phyloP scores from a whole-genome alignment of 2,888 invertebrate species.

The Willowsia nigromaculata region DNA sequence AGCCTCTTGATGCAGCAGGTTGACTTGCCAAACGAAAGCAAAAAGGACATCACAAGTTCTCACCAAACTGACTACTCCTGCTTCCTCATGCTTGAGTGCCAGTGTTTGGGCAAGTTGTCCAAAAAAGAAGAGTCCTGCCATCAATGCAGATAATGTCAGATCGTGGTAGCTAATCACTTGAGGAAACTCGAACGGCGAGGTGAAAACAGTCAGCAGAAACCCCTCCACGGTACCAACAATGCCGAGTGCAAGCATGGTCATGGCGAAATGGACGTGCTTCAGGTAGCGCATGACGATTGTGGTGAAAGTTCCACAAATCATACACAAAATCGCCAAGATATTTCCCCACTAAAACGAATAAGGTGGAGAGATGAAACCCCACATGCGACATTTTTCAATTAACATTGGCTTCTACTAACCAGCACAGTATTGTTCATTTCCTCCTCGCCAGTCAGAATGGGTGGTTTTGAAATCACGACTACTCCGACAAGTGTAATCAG shows the following conservation, averaged over 20 bases:
- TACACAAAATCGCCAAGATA: constrained; percentile 71
- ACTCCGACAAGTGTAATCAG: constrained; percentile 71
- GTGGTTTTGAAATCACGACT: constrained; percentile 73
- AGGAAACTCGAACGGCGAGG: constrained; percentile 67
- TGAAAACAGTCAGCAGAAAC: constrained; percentile 50
- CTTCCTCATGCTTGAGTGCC: constrained; percentile 75
- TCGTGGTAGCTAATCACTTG: constrained; percentile 26
- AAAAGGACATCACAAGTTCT: constrained; percentile 73
- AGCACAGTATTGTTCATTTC: constrained; percentile 12
- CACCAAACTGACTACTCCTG: constrained; percentile 73
- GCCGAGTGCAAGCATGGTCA: constrained; percentile 74
- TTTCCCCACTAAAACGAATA: constrained; percentile 70
- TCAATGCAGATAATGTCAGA: constrained; percentile 64
- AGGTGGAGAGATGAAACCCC: background rate
- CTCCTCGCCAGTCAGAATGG: constrained; percentile 74
- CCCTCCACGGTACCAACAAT: constrained; percentile 71
- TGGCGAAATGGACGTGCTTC: constrained; percentile 68
- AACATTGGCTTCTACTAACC: background rate
- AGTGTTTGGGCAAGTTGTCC: constrained; percentile 74
- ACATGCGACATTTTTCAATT: background rate
- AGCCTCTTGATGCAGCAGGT: constrained; percentile 70
- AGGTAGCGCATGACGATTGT: constrained; percentile 73
- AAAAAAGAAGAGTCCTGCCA: constrained; percentile 70
- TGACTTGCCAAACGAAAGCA: constrained; percentile 74
- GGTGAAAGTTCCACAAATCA: constrained; percentile 71